Base-by-base conservation (phyloP, 2,888 invertebrate species). In the Mesochorus sp. region DNA sequence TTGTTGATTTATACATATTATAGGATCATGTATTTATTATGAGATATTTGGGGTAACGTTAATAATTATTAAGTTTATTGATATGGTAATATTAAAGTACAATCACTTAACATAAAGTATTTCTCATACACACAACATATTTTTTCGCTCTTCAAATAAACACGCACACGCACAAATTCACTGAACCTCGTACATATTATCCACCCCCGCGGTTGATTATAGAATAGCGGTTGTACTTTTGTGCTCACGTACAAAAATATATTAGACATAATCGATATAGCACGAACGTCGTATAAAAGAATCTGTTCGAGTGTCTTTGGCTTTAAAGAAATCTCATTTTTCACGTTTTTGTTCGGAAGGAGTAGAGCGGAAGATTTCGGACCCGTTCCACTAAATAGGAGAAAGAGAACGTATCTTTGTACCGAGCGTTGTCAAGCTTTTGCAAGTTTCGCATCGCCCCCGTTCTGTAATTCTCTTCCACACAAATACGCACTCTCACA, bases 401-500 rank as follows among this genome's bases (percentile, higher is more conserved):
- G 34, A 51, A 61, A n/a, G n/a, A n/a, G n/a, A n/a, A n/a, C n/a
- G n/a, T 62, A 51, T 62, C 34, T 47, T 24, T 42, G 12, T 57
- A 24, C 28, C 8, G 57, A 64, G 76, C 14, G 28, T 14, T n/a
- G n/a, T 37, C 34, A 42, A 75, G 55, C 44, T 55, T 72, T 19
- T 17, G 42, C 6, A 64, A 26, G 64, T 64, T 64, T 55, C 34
- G 12, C 37, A n/a, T 37, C 47, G 62, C 44, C 28, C 12, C 24
- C 14, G 24, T 44, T 37, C 31, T 51, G 14, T 14, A 31, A 24
- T 28, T n/a, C 31, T 17, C 26, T 59, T 14, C 24, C 14, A 59
- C 4, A 42, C 26, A 14, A 26, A 12, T 3, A 17, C 2, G 14
- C 12, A 62, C 19, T 3, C 3, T n/a, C 26, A 26, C 24, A 31